phyloP scores from a whole-genome alignment of 1,140 invertebrate genomes.

The Mya arenaria region DNA sequence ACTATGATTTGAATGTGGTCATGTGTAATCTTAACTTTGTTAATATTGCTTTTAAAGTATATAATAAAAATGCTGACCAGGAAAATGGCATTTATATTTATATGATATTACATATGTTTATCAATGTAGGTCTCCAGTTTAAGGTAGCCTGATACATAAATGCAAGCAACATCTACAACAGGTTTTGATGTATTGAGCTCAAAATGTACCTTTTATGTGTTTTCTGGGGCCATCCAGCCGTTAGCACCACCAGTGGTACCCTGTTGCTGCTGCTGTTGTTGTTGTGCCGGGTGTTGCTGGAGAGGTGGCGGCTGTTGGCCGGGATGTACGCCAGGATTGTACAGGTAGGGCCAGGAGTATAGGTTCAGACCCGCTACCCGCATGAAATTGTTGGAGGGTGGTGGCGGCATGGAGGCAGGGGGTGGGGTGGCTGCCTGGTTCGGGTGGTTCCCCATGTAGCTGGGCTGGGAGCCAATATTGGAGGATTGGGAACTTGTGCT shows the following conservation, averaged over 20 bases:
- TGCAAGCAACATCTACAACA: not conserved
- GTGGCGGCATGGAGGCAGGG: not conserved
- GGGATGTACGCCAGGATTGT: conserved; percentile 36
- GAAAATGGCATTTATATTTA: not conserved
- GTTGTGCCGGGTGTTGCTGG: conserved; percentile 25
- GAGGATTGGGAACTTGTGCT: conserved; percentile 26
- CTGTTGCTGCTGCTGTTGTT: not conserved
- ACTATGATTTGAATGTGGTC: no score
- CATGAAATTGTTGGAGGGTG: conserved; percentile 1
- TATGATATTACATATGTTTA: not conserved
- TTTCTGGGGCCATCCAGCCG: not conserved
- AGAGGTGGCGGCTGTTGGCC: not conserved
- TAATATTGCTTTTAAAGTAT: not conserved
- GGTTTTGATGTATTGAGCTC: no score
- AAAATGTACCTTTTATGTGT: no score
- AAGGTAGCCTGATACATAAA: not conserved
- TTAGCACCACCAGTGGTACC: not conserved
- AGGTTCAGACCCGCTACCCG: conserved; percentile 34
- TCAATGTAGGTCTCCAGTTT: not conserved
- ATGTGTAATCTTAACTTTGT: not conserved
- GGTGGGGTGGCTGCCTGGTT: not conserved
- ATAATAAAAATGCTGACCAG: not conserved
- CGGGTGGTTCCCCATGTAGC: not conserved
- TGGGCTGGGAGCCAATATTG: not conserved
- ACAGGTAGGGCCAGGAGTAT: conserved; percentile 62